Base-by-base conservation (phyloP, 2,888 invertebrate species). In the Dascillus cervinus region DNA sequence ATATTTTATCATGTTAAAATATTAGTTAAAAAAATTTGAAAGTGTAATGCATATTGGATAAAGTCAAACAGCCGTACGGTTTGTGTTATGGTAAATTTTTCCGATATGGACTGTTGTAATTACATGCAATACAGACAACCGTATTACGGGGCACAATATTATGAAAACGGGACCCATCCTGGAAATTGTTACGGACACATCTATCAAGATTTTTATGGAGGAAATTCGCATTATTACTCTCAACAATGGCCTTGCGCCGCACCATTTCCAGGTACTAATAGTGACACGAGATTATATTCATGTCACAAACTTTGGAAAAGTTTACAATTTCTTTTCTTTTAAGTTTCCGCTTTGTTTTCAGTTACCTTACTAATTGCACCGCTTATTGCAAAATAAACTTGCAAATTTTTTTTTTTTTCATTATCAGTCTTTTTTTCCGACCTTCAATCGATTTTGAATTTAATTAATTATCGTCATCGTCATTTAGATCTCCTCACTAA, bases 31-130 rank as follows among this genome's bases (percentile, higher is more conserved):
- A n/a, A n/a, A n/a, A n/a, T n/a, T n/a, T n/a, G n/a, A n/a, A n/a
- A n/a, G n/a, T n/a, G n/a, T n/a, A n/a, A n/a, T n/a, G n/a, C n/a
- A n/a, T n/a, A n/a, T n/a, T n/a, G n/a, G n/a, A n/a, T n/a, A n/a
- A n/a, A n/a, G n/a, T n/a, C n/a, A n/a, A n/a, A n/a, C n/a, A n/a
- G n/a, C n/a, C n/a, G n/a, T n/a, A n/a, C n/a, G n/a, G n/a, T n/a
- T n/a, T n/a, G n/a, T n/a, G n/a, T n/a, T n/a, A n/a, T n/a, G n/a
- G n/a, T n/a, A n/a, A n/a, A n/a, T n/a, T n/a, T n/a, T n/a, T n/a
- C n/a, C n/a, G 9, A 22, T 34, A 64, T 64, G 64, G 62, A 64
- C 52, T 64, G 64, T 50, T 64, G 64, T 51, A 64, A 64, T 49
- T 64, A 61, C 39, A 53, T 64, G 57, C 59, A 56, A 37, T 62